phyloP scores from a whole-genome alignment of 1,140 invertebrate species.

The Brachionus koreanus region DNA sequence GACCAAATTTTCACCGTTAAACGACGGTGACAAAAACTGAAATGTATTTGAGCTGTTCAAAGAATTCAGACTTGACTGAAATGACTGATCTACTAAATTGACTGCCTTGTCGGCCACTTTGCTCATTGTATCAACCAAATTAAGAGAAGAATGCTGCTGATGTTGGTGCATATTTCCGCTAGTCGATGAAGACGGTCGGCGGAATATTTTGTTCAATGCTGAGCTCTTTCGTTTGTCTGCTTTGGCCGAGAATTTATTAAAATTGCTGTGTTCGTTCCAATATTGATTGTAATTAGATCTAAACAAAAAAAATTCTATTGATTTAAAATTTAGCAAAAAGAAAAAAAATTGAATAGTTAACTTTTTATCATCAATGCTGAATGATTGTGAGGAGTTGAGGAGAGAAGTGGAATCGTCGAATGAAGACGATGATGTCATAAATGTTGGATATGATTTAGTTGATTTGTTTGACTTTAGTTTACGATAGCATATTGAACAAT shows the following conservation, averaged over 20 bases:
- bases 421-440: neutral
- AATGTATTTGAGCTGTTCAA: neutral
- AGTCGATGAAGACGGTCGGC: neutral
- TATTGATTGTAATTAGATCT: neutral
- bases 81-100: constrained; percentile 29
- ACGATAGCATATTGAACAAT: constrained; percentile 81
- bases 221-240: neutral
- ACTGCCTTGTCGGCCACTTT: constrained; percentile 39
- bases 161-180: neutral
- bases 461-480: constrained; percentile 2
- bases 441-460: neutral
- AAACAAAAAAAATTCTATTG: neutral
- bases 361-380: neutral
- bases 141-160: neutral
- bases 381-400: neutral
- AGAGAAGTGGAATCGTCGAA: constrained; percentile 5
- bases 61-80: neutral
- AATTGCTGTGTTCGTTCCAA: constrained; percentile 31
- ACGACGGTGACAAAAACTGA: neutral
- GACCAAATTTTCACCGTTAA: neutral
- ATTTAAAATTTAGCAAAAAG: neutral
- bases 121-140: constrained; percentile 26
- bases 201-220: constrained; percentile 28
- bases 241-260: constrained; percentile 10
- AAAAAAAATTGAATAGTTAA: neutral